Evolutionary conservation across 1,140 invertebrate genomes (phyloP).

Genomic region (Eurytemora carolleeae): DNA sequence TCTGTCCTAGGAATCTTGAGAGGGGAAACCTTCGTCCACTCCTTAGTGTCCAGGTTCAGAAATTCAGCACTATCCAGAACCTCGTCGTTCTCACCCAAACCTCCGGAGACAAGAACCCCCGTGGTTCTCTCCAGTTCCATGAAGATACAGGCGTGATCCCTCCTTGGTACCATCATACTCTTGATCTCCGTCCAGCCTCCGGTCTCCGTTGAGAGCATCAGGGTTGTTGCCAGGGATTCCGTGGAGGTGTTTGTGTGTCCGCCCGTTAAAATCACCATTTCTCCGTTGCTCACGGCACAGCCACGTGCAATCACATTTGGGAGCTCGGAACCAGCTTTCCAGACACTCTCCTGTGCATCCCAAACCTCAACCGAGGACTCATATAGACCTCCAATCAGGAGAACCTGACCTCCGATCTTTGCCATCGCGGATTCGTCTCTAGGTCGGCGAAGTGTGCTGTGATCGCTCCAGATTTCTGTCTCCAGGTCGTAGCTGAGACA

Average conservation of each 20-base stretch:
- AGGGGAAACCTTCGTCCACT: slow-evolving; percentile 3
- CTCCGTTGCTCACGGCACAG: slow-evolving; percentile 4
- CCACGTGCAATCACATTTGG: slow-evolving; percentile 2
- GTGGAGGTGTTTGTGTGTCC: neutral
- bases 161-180: slow-evolving; percentile 7
- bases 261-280: neutral
- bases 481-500: slow-evolving; percentile 5
- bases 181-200: neutral
- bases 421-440: slow-evolving; percentile 6
- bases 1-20: slow-evolving; percentile 9
- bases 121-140: slow-evolving; percentile 10
- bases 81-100: slow-evolving; percentile 1
- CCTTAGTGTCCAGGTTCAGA: neutral
- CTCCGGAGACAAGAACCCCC: slow-evolving; percentile 11
- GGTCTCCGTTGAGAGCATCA: neutral
- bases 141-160: slow-evolving; percentile 11
- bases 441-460: slow-evolving; percentile 1
- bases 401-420: neutral
- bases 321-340: slow-evolving; percentile 8
- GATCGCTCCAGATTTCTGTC: slow-evolving; percentile 4
- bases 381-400: slow-evolving; percentile 5
- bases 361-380: slow-evolving; percentile 4
- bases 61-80: slow-evolving; percentile 13
- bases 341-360: neutral
- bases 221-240: neutral